These are phyloP conservation scores for Scophthalmus maximus DNA, from an alignment of 2,113 vertebrate genomes.

Conservation along the genomic window DNA sequence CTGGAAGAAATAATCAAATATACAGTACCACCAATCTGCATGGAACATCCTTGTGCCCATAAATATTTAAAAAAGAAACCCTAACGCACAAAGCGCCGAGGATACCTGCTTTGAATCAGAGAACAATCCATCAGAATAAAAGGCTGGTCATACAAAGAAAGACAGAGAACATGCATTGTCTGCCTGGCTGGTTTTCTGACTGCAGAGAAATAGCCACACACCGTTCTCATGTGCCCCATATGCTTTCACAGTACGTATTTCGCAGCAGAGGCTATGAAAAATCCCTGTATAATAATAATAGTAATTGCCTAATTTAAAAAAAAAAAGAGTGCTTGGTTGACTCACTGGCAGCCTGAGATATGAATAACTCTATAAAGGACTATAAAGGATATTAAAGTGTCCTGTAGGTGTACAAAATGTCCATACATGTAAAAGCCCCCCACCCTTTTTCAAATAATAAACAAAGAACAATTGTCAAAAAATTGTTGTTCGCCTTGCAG, in stretches of 20 bases:
- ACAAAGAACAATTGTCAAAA: slow-evolving; percentile 59
- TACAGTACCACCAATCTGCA: slow-evolving; percentile 48
- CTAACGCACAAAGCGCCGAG: slow-evolving; percentile 8
- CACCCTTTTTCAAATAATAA: slow-evolving; percentile 30
- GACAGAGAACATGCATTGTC: slow-evolving; percentile 6
- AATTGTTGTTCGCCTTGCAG: slow-evolving; percentile 37
- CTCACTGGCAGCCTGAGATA: slow-evolving; percentile 41
- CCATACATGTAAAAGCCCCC: slow-evolving; percentile 48
- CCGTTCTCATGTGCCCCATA: slow-evolving; percentile 13
- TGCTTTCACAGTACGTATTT: slow-evolving; percentile 1
- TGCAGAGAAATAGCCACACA: slow-evolving; percentile 22
- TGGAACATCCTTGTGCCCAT: slow-evolving; percentile 27
- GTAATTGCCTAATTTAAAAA: too few species aligned
- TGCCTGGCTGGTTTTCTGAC: slow-evolving; percentile 29
- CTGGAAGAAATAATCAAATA: slow-evolving; percentile 8
- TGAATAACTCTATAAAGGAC: slow-evolving; percentile 24
- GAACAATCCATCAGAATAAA: slow-evolving; percentile 46
- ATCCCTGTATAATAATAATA: slow-evolving; percentile 1
- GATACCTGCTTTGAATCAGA: slow-evolving; percentile 40
- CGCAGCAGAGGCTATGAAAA: slow-evolving; percentile 12
- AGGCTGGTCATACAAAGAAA: slow-evolving; percentile 28
- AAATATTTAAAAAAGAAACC: slow-evolving; percentile 13
- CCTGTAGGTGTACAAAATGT: slow-evolving; percentile 58
- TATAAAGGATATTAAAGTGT: slow-evolving; percentile 51
- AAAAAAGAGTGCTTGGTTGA: slow-evolving; percentile 58